A percentile compares a stretch with the other conserved stretches of the same genome.
phyloP scores from a whole-genome alignment of 2,888 invertebrate genomes.

The Meghimatium bilineatum region DNA sequence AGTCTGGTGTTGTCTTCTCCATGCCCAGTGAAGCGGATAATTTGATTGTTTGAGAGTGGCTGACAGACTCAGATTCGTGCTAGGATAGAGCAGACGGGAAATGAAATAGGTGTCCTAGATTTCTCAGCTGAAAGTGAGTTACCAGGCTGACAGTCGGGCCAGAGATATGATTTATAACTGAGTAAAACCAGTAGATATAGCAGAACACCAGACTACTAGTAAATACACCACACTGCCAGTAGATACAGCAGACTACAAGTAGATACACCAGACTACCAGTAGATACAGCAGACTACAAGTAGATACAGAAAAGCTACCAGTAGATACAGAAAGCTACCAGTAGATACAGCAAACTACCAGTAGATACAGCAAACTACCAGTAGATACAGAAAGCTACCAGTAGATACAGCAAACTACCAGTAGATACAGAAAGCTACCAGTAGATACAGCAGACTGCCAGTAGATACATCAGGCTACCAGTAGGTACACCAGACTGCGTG shows the following conservation, averaged over 20 bases:
- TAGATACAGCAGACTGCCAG: too few relatives aligned
- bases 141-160: neutral
- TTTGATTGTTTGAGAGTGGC: conserved; percentile 14
- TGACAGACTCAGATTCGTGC: neutral
- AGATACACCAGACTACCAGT: too few relatives aligned
- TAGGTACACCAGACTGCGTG: too few relatives aligned
- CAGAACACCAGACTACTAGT: too few relatives aligned
- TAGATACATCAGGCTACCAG: neutral
- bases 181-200: neutral
- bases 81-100: neutral
- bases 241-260: neutral
- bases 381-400: too few relatives aligned
- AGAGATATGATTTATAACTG: neutral
- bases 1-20: neutral
- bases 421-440: too few relatives aligned
- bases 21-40: conserved; percentile 26
- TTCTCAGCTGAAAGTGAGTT: neutral
- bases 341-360: too few relatives aligned
- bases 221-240: neutral
- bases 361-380: too few relatives aligned
- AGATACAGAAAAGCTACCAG: too few relatives aligned
- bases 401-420: too few relatives aligned
- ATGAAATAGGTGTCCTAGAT: conserved; percentile 16
- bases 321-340: too few relatives aligned
- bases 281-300: too few relatives aligned